Conservation (phyloP, 2,888 invertebrate species). For the Elysia crispata region DNA sequence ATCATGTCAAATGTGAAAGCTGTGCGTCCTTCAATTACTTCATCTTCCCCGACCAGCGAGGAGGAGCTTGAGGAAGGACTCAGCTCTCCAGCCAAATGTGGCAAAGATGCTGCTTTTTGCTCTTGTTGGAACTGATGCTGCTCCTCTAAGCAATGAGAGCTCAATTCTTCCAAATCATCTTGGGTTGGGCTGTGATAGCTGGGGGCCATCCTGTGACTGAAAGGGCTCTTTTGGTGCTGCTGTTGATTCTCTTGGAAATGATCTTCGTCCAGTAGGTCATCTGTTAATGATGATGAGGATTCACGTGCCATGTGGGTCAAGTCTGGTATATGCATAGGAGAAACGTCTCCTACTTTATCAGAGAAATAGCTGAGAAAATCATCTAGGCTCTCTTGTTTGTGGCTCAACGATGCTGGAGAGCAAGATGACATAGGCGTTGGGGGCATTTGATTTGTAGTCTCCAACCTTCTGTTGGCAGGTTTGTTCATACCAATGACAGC, state of each 20-base stretch:
- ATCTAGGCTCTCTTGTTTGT: slow-evolving; percentile 56
- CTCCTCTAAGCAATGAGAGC: slow-evolving; percentile 34
- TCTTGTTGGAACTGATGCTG: slow-evolving; percentile 25
- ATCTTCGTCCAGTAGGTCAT: slow-evolving; percentile 55
- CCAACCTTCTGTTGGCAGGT: too few species aligned
- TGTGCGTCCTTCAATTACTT: slow-evolving; percentile 45
- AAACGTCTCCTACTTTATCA: slow-evolving; percentile 38
- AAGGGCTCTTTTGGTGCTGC: slow-evolving; percentile 50
- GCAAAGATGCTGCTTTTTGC: slow-evolving; percentile 5
- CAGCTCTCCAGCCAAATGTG: slow-evolving; percentile 32
- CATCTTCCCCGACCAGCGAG: slow-evolving; percentile 52
- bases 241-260: slow-evolving; percentile 41
- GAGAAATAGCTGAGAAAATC: slow-evolving; percentile 58
- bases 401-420: slow-evolving; percentile 2
- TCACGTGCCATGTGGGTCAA: slow-evolving; percentile 30
- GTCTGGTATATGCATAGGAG: slow-evolving; percentile 47
- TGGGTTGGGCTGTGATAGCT: slow-evolving; percentile 41
- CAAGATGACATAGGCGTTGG: slow-evolving; percentile 39
- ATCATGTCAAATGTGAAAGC: slow-evolving; percentile 38
- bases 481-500: too few species aligned
- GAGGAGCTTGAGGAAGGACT: slow-evolving; percentile 47
- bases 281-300: slow-evolving; percentile 21
- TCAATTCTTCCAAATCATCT: slow-evolving; percentile 11
- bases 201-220: slow-evolving; percentile 53
- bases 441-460: too few species aligned